Evolutionary conservation across 2,888 invertebrate species (phyloP), one percentile per base, ranked within the genome.

Genomic region (Trisateles emortualis): DNA sequence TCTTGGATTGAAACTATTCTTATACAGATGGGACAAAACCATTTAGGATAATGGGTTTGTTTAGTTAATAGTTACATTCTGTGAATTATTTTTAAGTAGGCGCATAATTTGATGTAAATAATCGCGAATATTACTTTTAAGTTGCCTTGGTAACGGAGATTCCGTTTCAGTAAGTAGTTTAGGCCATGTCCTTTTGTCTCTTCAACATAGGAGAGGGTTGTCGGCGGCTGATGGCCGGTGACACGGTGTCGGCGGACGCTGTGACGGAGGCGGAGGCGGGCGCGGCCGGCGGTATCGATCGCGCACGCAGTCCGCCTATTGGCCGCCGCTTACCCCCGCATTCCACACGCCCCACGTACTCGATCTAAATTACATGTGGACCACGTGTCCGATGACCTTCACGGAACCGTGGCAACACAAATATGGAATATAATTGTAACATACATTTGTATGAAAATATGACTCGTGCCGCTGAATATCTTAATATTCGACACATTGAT

Each of bases 341-440:
- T 56, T 67, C 69, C 76, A 55, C 73, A 69, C 71, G 65, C 74
- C 74, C 64, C 62, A 62, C 64, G 63, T 63, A 59, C 60, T 77
- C 79, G 77, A 68, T 76, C 74, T 71, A 77, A 72, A 78, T 78
- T 78, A 83, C 80, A 75, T 81, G 68, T 70, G 68, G 69, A 78
- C 79, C 84, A 86, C 83, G 82, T 85, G 84, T 79, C 77, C 66
- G 57, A 62, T 79, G 82, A 83, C 82, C 86, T 86, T 86, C 83
- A 83, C 77, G 72, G 68, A 58, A 63, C 68, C 65, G 59, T 64
- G 53, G 59, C 71, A 78, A 70, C 60, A 69, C 71, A 76, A 72
- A 73, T 72, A n/a, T n/a, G n/a, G n/a, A n/a, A n/a, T n/a, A n/a
- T n/a, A 59, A 43, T 56, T 48, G 59, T 66, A 55, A 50, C 62